Evolutionary conservation across 2,888 invertebrate genomes (phyloP), one percentile per base, ranked within the genome.

Genomic region (Petrolisthes cinctipes): DNA sequence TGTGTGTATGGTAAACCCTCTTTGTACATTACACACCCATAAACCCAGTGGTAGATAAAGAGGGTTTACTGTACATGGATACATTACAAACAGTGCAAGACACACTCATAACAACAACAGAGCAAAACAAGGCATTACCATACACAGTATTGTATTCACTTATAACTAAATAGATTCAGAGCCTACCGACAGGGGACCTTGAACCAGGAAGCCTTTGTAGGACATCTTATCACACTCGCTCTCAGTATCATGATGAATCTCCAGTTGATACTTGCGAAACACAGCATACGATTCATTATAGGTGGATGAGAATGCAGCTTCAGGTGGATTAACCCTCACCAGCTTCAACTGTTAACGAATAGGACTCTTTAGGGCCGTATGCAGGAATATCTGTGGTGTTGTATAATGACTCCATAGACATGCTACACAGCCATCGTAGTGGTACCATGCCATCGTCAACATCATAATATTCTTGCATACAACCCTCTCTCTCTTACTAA

Each of bases 211-310:
- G 91, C 96, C 95, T 91, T 94, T 94, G 93, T 96, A 98, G 92
- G 96, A 95, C 85, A 94, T 93, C 92, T 95, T 93, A 89, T 95
- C 95, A 92, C 96, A 96, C 93, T 97, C 96, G 86, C 94, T 93
- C 7, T 95, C 95, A 84, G 95, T 94, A 93, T 98, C 98, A 91
- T 95, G 94, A 93, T 99, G 99, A 92, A 99, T 94, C 78, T 93
- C 93, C 92, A 95, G 95, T 94, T 99, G 99, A 94, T 99, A 99
- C 93, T 96, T 97, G 92, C 95, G 94, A 93, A 97, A 99, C 79
- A 98, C 93, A 82, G 93, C 92, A 92, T 94, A 93, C 89, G 93
- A 93, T 91, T 94, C 93, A 90, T 94, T 93, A 89, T 95, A 94
- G 56, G 93, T 92, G 57, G 91, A 92, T 79, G 91, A 90, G 91